Base-by-base conservation (phyloP, 2,113 vertebrate species). In the Chlorodrepanis virens region DNA sequence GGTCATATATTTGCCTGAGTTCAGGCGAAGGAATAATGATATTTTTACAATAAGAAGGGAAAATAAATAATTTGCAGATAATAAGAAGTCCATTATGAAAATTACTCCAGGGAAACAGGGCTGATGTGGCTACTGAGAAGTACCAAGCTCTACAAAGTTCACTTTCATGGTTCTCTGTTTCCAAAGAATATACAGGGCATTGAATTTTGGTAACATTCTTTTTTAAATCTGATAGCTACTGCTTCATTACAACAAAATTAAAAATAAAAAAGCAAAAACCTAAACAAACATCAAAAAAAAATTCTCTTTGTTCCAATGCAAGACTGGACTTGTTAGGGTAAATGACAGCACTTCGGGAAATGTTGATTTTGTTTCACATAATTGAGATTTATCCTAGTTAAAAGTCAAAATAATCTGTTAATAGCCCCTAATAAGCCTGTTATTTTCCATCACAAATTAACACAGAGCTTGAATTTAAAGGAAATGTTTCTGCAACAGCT, bases 381-480 rank as follows among this genome's bases (percentile, higher is more conserved):
- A 44, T 68, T 59, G 39, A 82, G 69, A 68, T 75, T 95, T 75
- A 84, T 60, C 40, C 47, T 35, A 50, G 19, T 80, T 95, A 80
- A 65, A 86, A 90, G 49, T n/a, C 57, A 89, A 61, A 88, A 68
- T n/a, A 86, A 71, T 75, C 69, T 78, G n/a, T 79, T 94, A 93
- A 78, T 82, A 84, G 56, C 24, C 35, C 19, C 33, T 89, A 95
- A 93, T 84, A 57, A 59, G 64, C 61, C 22, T 82, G 69, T 84
- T 96, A 87, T 78, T 97, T 94, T 93, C 82, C 49, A 71, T 64
- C 35, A 59, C 33, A 84, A 87, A 94, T 92, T 87, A 91, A 42
- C 68, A 57, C 10, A 50, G 69, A 78, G 64, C 60, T 86, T 70
- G 68, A 69, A 91, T 84, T 77, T 74, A 87, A 83, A 89, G 47